These are phyloP conservation scores for Mormyrops boulengeri DNA, from an alignment of 2,797 vertebrate species.

Conservation along the genomic window DNA sequence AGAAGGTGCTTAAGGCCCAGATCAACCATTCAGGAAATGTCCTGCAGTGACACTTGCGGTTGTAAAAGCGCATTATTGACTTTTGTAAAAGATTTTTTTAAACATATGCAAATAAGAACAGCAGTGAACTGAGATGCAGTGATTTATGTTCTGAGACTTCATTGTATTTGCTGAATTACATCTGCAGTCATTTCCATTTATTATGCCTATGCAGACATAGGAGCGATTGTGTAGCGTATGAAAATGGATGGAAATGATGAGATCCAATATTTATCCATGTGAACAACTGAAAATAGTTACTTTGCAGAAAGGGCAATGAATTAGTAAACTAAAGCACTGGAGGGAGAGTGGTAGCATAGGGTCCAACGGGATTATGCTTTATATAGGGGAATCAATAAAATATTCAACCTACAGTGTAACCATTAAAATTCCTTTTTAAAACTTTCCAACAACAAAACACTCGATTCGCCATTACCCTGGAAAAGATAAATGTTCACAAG, in stretches of 20 bases:
- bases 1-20: conserved; percentile 9
- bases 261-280: conserved; percentile 20
- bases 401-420: background rate
- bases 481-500: background rate
- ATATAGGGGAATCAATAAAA: conserved; percentile 14
- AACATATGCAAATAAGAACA: conserved; percentile 30
- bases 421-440: background rate
- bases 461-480: background rate
- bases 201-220: background rate
- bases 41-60: conserved; percentile 28
- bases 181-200: conserved; percentile 3
- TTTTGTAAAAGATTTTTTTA: conserved; percentile 32
- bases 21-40: conserved; percentile 38
- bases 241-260: conserved; percentile 14
- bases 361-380: background rate
- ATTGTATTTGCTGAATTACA: conserved; percentile 26
- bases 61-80: conserved; percentile 36
- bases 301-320: conserved; percentile 19
- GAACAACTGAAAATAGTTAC: conserved; percentile 10
- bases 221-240: background rate
- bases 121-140: conserved; percentile 24
- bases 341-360: background rate
- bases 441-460: background rate
- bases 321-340: conserved; percentile 13
- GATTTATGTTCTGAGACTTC: conserved; percentile 27